Evolutionary conservation across 2,113 vertebrate genomes (phyloP).

Genomic region (Cebus imitator): DNA sequence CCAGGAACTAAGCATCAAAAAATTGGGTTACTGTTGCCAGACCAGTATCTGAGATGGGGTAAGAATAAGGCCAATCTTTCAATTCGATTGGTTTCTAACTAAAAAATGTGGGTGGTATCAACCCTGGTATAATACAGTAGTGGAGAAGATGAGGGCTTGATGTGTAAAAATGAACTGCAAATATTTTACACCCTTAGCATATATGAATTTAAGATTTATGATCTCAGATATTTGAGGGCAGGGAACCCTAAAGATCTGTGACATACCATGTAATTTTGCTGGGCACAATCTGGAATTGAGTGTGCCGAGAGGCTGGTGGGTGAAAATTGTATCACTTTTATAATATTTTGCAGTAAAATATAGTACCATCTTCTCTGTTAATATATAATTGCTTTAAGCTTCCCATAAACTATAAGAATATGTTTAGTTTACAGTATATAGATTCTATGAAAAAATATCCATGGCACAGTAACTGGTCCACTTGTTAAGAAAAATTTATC

Average conservation of each 20-base stretch:
- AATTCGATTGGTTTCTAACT: background rate
- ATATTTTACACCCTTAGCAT: background rate
- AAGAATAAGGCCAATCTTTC: background rate
- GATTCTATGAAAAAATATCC: constrained; percentile 71
- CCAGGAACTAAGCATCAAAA: background rate
- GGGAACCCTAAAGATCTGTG: background rate
- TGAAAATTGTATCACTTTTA: constrained; percentile 71
- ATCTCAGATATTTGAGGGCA: background rate
- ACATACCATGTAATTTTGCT: background rate
- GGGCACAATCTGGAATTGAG: background rate
- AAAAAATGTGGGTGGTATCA: background rate
- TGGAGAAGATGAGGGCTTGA: background rate
- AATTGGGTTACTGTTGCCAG: constrained; percentile 11
- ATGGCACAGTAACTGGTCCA: constrained; percentile 65
- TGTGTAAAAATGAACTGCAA: background rate
- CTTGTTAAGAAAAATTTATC: constrained; percentile 64
- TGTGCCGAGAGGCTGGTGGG: accelerated
- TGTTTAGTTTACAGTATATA: constrained; percentile 72
- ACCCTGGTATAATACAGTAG: background rate
- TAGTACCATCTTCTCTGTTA: constrained; percentile 65
- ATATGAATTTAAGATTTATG: background rate
- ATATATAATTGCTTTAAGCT: constrained; percentile 59
- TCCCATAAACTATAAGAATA: constrained; percentile 76
- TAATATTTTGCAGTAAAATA: constrained; percentile 79
- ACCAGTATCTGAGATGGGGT: background rate